Percentiles rank a stretch among this genome's conserved stretches.
Evolutionary conservation across 1,140 invertebrate species (phyloP).

Genomic region (Limonius californicus): DNA sequence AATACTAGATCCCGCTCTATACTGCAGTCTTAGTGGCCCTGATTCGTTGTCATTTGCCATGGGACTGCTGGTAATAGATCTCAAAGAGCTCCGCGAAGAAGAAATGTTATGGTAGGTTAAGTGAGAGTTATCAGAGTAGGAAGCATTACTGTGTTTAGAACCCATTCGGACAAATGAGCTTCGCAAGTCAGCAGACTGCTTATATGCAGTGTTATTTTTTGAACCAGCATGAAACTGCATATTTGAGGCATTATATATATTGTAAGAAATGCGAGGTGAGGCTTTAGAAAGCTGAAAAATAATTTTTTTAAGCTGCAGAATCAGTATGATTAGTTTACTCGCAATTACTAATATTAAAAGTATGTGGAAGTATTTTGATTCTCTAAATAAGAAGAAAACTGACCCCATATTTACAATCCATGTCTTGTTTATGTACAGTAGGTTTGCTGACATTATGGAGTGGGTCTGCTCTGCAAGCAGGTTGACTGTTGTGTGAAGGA

Average conservation of each 20-base stretch:
- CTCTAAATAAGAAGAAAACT: slow-evolving; percentile 20
- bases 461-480: slow-evolving; percentile 20
- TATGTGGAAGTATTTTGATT: not conserved
- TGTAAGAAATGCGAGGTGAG: slow-evolving; percentile 21
- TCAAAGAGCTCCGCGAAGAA: slow-evolving; percentile 23
- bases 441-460: slow-evolving; percentile 17
- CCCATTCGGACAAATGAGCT: slow-evolving; percentile 19
- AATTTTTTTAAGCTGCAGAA: slow-evolving; percentile 7
- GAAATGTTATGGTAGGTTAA: slow-evolving; percentile 21
- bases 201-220: slow-evolving; percentile 3
- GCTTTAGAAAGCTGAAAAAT: slow-evolving; percentile 23
- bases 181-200: slow-evolving; percentile 10
- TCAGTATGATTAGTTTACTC: not conserved
- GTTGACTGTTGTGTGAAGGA: slow-evolving; percentile 20
- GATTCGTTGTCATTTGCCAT: slow-evolving; percentile 21
- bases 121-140: slow-evolving; percentile 20
- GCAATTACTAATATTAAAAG: not conserved
- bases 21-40: slow-evolving; percentile 22
- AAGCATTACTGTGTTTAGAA: slow-evolving; percentile 25
- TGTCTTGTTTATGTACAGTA: slow-evolving; percentile 27
- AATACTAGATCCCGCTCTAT: slow-evolving; percentile 21
- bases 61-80: slow-evolving; percentile 24
- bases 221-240: not conserved
- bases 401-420: slow-evolving; percentile 28
- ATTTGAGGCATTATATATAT: slow-evolving; percentile 22